Evolutionary conservation across 2,888 invertebrate species (phyloP).

Genomic region (Drosophila niveifrons): DNA sequence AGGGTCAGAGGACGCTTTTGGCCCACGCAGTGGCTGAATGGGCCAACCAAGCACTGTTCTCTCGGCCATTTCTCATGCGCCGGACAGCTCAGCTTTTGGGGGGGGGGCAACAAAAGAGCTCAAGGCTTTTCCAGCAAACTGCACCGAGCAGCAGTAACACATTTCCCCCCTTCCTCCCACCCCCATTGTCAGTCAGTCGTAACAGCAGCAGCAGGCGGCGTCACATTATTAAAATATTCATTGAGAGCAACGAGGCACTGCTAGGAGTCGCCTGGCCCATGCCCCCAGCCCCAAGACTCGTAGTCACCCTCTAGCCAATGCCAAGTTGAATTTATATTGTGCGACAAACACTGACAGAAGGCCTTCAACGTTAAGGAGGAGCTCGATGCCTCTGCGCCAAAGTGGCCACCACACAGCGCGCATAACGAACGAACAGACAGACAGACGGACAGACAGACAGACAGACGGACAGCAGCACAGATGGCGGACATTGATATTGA

Average conservation of each 20-base stretch:
- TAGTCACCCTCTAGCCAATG: constrained; percentile 32
- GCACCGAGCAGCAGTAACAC: constrained; percentile 33
- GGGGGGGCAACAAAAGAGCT: constrained; percentile 44
- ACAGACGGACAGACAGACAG: constrained; percentile 7
- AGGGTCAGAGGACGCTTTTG: neutral
- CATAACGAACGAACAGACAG: constrained; percentile 15
- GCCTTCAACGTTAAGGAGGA: constrained; percentile 47
- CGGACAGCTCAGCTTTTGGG: constrained; percentile 4
- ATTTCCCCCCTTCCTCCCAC: neutral
- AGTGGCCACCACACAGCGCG: constrained; percentile 36
- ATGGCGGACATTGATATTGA: constrained; percentile 57
- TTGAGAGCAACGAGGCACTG: constrained; percentile 41
- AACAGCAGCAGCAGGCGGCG: constrained; percentile 20
- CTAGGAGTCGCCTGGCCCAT: neutral
- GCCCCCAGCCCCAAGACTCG: neutral
- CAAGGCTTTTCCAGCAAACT: constrained; percentile 70
- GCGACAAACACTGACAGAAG: constrained; percentile 69
- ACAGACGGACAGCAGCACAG: constrained; percentile 18
- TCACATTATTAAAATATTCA: constrained; percentile 75
- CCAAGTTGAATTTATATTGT: constrained; percentile 75
- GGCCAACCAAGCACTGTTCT: constrained; percentile 13
- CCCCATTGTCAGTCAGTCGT: neutral
- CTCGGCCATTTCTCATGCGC: constrained; percentile 42
- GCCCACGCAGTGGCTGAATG: constrained; percentile 38
- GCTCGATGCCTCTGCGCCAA: constrained; percentile 66